Base-by-base conservation (phyloP, 2,888 invertebrate genomes). In the Dicycla oo region DNA sequence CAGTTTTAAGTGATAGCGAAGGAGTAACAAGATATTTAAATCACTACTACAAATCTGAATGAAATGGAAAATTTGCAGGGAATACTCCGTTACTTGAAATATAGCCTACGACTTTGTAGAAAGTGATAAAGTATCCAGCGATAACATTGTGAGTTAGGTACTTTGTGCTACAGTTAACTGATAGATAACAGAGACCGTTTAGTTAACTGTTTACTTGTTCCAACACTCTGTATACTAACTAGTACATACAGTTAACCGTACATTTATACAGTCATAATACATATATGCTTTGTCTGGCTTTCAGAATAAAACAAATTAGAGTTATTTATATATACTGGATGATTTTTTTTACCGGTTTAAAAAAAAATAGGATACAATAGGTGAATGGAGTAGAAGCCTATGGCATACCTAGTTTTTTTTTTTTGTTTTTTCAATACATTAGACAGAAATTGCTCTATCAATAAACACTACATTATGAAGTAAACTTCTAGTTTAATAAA, bases 61-160 rank as follows among this genome's bases (percentile, higher is more conserved):
- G 7, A 62, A 54, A 68, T 68, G 78, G 78, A 80, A 82, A 78
- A 62, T 82, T 79, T 58, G 40, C 61, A 61, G 67, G 38, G 64
- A 65, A 57, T 56, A 65, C n/a, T 53, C 43, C 49, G 34, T 43
- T 54, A n/a, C 13, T 23, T 26, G 13, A 38, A 49, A 53, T 38
- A 69, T 43, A 63, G 0, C 3, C 3, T 51, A 58, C 20, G 18
- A 49, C 23, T 23, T 40, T 49, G 47, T 38, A 64, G 67, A 64
- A 80, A 67, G 61, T 68, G 43, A 65, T 81, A 62, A 71, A 71
- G 20, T 20, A 20, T n/a, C n/a, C n/a, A n/a, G n/a, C n/a, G n/a
- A n/a, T n/a, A n/a, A n/a, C 51, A 53, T 4, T 40, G 13, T 7
- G 20, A 65, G 13, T 79, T n/a, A n/a, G n/a, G n/a, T 73, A 80